These are phyloP conservation scores for Salmo trutta DNA, from an alignment of 2,797 vertebrate species.

Conservation along the genomic window DNA sequence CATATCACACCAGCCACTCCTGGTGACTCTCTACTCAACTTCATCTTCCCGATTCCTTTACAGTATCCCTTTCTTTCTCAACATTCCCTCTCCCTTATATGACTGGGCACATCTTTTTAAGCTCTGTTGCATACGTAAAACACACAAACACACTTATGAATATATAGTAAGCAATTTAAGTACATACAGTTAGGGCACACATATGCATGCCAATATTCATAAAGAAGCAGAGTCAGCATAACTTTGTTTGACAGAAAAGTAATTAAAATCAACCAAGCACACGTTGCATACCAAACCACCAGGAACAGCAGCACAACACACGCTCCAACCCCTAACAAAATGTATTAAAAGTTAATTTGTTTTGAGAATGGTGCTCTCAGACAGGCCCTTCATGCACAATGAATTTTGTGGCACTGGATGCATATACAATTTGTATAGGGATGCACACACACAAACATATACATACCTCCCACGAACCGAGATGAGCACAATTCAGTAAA, in stretches of 20 bases:
- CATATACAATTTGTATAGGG: conserved; percentile 45
- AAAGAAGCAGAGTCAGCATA: conserved; percentile 52
- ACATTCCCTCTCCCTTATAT: conserved; percentile 19
- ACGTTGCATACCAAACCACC: conserved; percentile 45
- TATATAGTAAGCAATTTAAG: not conserved
- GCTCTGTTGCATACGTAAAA: not conserved
- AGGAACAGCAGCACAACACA: conserved; percentile 36
- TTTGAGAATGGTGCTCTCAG: conserved; percentile 47
- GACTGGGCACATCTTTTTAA: not conserved
- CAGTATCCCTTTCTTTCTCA: too few species aligned
- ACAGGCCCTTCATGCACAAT: conserved; percentile 30
- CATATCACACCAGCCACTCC: too few species aligned
- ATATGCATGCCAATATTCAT: conserved; percentile 36
- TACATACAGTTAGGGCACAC: not conserved
- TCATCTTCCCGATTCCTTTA: too few species aligned
- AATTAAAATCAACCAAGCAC: conserved; percentile 63
- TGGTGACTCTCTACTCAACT: too few species aligned
- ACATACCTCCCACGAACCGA: not conserved
- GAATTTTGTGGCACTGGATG: conserved; percentile 31
- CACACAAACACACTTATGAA: conserved; percentile 22
- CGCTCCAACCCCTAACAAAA: conserved; percentile 40
- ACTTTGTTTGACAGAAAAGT: conserved; percentile 57
- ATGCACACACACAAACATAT: not conserved
- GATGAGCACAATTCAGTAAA: not conserved
- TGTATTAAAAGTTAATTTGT: conserved; percentile 61